Evolutionary conservation across 2,888 invertebrate genomes (phyloP).

Genomic region (Rhimphoctona megacephalus): DNA sequence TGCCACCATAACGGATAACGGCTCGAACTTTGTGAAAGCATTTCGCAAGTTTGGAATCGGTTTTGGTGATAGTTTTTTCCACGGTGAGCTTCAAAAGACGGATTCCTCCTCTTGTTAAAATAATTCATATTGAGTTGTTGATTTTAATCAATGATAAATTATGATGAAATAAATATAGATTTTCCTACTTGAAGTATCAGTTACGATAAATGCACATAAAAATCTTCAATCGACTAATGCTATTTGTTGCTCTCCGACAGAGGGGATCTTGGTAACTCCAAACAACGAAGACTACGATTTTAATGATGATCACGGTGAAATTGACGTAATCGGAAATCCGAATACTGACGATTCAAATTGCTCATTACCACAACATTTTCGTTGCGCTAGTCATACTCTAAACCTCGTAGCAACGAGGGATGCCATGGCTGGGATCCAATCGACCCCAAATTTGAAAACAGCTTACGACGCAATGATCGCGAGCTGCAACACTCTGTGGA

Average conservation of each 20-base stretch:
- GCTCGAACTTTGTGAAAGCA: slow-evolving; percentile 8
- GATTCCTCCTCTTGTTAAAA: not conserved
- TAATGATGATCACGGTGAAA: not conserved
- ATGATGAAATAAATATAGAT: not conserved
- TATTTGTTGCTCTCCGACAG: not conserved
- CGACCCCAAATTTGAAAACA: not conserved
- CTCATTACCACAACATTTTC: not conserved
- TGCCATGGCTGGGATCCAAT: not conserved
- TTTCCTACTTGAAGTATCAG: not conserved
- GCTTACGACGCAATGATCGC: not conserved
- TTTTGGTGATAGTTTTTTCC: slow-evolving; percentile 6
- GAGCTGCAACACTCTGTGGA: not conserved
- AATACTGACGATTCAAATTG: not conserved
- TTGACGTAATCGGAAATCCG: not conserved
- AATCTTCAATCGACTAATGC: not conserved
- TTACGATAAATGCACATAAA: not conserved
- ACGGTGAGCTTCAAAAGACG: not conserved
- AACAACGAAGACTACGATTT: not conserved
- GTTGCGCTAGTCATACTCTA: not conserved
- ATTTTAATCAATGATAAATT: not conserved
- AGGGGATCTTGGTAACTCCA: not conserved
- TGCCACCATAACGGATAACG: slow-evolving; percentile 22
- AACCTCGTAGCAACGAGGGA: not conserved
- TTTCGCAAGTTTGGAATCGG: not conserved
- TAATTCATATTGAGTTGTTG: too few species aligned